These are phyloP conservation scores for Cephus nigrinus DNA, from an alignment of 2,888 invertebrate species.

Conservation along the genomic window DNA sequence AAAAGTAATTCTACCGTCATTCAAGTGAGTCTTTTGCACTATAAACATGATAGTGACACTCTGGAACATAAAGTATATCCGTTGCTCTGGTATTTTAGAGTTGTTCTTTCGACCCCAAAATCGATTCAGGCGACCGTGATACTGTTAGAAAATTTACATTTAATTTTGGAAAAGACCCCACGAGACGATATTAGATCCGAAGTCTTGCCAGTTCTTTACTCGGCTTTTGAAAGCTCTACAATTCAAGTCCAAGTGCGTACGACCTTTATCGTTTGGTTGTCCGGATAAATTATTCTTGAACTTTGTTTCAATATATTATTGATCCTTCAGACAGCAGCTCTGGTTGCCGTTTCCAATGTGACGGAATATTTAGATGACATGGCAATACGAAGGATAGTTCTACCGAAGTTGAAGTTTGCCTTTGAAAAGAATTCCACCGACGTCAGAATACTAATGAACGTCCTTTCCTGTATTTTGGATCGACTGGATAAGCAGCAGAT, in stretches of 20 bases:
- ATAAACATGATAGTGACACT: not conserved
- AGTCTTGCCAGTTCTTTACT: slow-evolving; percentile 87
- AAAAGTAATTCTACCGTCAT: slow-evolving; percentile 83
- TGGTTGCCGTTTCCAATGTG: slow-evolving; percentile 88
- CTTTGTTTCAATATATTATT: not conserved
- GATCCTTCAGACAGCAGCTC: slow-evolving; percentile 81
- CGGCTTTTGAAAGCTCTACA: slow-evolving; percentile 87
- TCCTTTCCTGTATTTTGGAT: slow-evolving; percentile 82
- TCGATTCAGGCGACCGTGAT: slow-evolving; percentile 88
- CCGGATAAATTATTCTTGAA: not conserved
- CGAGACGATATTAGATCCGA: slow-evolving; percentile 82
- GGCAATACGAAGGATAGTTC: slow-evolving; percentile 81
- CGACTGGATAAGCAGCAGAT: slow-evolving; percentile 89
- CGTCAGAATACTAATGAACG: slow-evolving; percentile 82
- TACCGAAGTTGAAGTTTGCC: slow-evolving; percentile 84
- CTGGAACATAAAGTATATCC: not conserved
- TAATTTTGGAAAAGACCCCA: slow-evolving; percentile 88
- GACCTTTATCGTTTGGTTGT: not conserved
- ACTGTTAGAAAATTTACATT: slow-evolving; percentile 88
- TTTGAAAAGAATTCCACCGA: slow-evolving; percentile 85
- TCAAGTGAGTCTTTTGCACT: slow-evolving; percentile 73
- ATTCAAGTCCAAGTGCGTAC: slow-evolving; percentile 86
- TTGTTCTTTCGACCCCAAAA: slow-evolving; percentile 81
- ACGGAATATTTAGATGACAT: slow-evolving; percentile 86
- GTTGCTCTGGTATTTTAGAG: slow-evolving; percentile 63